These are phyloP conservation scores for Papilio gigon DNA, from an alignment of 2,888 invertebrate genomes.

Conservation along the genomic window DNA sequence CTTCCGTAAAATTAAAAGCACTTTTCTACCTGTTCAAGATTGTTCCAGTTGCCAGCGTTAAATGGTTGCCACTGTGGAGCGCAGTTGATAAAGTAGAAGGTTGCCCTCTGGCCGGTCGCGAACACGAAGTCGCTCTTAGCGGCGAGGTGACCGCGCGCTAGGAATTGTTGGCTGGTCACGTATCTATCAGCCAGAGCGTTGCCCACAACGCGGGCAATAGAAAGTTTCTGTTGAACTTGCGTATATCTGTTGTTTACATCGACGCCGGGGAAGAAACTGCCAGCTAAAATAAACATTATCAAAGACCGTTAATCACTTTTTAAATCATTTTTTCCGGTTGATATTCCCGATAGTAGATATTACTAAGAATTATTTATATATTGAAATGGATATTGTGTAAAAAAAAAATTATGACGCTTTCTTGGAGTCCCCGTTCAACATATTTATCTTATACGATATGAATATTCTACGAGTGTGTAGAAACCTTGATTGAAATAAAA, in stretches of 20 bases:
- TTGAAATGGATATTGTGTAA: too few relatives aligned
- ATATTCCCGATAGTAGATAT: too few relatives aligned
- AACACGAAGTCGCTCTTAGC: constrained; percentile 85
- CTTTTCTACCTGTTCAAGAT: constrained; percentile 68
- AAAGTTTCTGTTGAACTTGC: constrained; percentile 62
- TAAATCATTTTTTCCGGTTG: not conserved
- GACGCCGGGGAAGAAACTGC: constrained; percentile 75
- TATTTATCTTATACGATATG: not conserved
- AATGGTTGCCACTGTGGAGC: constrained; percentile 86
- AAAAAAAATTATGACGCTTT: too few relatives aligned
- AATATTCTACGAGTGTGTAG: not conserved
- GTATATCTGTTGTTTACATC: constrained; percentile 68
- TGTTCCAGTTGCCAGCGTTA: constrained; percentile 84
- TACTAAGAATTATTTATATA: too few relatives aligned
- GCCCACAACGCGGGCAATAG: constrained; percentile 62
- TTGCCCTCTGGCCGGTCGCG: constrained; percentile 81
- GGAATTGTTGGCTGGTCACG: constrained; percentile 68
- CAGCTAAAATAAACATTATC: constrained; percentile 56
- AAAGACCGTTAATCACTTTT: not conserved
- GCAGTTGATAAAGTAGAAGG: constrained; percentile 85
- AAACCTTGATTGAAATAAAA: not conserved
- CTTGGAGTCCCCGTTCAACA: not conserved
- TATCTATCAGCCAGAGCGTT: constrained; percentile 69
- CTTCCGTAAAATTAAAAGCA: not conserved
- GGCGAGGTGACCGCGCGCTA: constrained; percentile 84